Percentiles rank a stretch among this genome's conserved stretches.
phyloP scores from a whole-genome alignment of 1,140 invertebrate species.

The Triops cancriformis region DNA sequence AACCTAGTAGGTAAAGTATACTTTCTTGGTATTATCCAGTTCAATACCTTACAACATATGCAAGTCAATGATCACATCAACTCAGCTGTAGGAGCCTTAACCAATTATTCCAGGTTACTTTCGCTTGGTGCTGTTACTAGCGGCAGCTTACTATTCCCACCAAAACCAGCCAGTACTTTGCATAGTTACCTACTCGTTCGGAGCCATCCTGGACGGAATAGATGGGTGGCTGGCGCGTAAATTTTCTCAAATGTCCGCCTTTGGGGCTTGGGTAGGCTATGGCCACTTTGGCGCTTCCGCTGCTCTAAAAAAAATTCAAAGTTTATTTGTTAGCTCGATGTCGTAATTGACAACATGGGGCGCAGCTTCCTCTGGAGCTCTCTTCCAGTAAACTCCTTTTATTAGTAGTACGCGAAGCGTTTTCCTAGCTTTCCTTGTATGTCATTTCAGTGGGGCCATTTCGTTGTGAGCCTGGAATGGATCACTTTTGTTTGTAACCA shows the following conservation, averaged over 20 bases:
- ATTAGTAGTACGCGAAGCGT: neutral
- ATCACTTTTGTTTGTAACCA: constrained; percentile 27
- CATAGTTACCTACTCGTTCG: constrained; percentile 22
- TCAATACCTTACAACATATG: too few relatives aligned
- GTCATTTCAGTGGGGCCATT: constrained; percentile 17
- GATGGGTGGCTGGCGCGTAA: constrained; percentile 31
- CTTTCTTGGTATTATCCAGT: neutral
- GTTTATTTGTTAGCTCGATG: constrained; percentile 29
- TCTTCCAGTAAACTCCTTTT: constrained; percentile 18
- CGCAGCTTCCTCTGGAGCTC: constrained; percentile 30
- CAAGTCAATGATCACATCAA: too few relatives aligned
- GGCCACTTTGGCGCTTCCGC: neutral
- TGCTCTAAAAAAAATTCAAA: neutral
- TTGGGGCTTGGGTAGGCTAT: constrained; percentile 31
- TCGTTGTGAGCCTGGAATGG: constrained; percentile 21
- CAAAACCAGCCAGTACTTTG: neutral
- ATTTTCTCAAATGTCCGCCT: constrained; percentile 29
- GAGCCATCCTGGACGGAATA: constrained; percentile 28
- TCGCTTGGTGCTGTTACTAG: neutral
- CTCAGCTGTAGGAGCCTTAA: neutral
- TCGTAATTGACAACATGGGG: constrained; percentile 32
- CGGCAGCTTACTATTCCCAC: neutral
- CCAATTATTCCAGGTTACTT: neutral
- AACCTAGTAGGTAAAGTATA: neutral
- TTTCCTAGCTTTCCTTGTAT: neutral